Conservation (phyloP, 1,140 invertebrate genomes). For the Hypothenemus hampei region DNA sequence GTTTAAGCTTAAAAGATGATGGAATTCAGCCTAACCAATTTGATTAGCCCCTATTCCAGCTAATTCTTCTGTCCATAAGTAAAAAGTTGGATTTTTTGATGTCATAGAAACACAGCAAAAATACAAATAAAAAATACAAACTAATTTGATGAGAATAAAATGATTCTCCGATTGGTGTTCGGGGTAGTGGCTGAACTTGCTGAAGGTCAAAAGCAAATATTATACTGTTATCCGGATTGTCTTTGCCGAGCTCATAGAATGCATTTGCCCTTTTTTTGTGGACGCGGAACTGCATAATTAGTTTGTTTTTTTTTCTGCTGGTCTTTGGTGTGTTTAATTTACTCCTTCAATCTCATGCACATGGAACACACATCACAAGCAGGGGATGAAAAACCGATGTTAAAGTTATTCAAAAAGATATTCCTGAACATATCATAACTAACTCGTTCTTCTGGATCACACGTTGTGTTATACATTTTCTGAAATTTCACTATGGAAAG, state of each 20-base stretch:
- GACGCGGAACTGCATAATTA: constrained; percentile 17
- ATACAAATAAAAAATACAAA: constrained; percentile 1
- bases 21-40: neutral
- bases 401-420: constrained; percentile 21
- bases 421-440: constrained; percentile 25
- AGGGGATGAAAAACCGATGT: constrained; percentile 22
- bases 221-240: constrained; percentile 21
- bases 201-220: constrained; percentile 34
- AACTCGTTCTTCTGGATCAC: constrained; percentile 12
- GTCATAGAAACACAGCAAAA: constrained; percentile 17
- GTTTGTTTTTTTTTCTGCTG: constrained; percentile 9
- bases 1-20: constrained; percentile 1
- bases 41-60: neutral
- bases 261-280: constrained; percentile 23
- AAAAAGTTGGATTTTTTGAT: constrained; percentile 9
- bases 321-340: constrained; percentile 13
- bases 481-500: constrained; percentile 13
- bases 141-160: constrained; percentile 28
- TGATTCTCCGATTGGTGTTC: constrained; percentile 29
- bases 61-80: neutral
- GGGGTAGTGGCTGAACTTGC: constrained; percentile 32
- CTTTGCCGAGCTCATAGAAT: constrained; percentile 14
- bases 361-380: constrained; percentile 19
- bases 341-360: constrained; percentile 20
- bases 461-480: constrained; percentile 14